A percentile compares a stretch with the other conserved stretches of the same genome.
Conservation (phyloP, 2,113 vertebrate genomes). For the Upupa epops region DNA sequence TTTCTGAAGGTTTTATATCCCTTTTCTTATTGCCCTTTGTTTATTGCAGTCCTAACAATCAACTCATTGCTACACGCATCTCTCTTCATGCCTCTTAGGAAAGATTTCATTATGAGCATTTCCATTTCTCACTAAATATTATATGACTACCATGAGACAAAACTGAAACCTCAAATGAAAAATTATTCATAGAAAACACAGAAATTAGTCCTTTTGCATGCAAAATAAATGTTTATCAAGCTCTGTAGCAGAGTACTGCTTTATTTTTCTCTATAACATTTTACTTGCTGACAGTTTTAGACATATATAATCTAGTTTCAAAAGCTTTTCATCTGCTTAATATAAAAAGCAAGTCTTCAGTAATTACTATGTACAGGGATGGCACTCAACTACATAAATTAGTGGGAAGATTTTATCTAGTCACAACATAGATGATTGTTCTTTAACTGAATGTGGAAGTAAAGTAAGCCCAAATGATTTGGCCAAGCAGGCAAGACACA, state of each 20-base stretch:
- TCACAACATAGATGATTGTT: neutral
- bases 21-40: neutral
- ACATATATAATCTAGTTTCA: neutral
- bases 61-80: accelerated
- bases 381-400: neutral
- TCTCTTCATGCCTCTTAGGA: neutral
- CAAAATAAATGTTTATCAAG: neutral
- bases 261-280: neutral
- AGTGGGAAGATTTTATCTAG: neutral
- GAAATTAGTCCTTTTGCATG: neutral
- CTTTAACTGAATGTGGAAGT: neutral
- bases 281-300: neutral
- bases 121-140: neutral
- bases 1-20: neutral
- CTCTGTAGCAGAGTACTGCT: neutral
- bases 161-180: neutral
- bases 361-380: neutral
- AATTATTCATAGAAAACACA: neutral
- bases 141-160: neutral
- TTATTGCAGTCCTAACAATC: neutral
- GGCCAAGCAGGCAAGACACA: neutral
- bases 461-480: neutral
- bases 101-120: neutral
- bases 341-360: neutral
- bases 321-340: neutral